Evolutionary conservation across 2,888 invertebrate species (phyloP).

Genomic region (Coenonympha glycerion): DNA sequence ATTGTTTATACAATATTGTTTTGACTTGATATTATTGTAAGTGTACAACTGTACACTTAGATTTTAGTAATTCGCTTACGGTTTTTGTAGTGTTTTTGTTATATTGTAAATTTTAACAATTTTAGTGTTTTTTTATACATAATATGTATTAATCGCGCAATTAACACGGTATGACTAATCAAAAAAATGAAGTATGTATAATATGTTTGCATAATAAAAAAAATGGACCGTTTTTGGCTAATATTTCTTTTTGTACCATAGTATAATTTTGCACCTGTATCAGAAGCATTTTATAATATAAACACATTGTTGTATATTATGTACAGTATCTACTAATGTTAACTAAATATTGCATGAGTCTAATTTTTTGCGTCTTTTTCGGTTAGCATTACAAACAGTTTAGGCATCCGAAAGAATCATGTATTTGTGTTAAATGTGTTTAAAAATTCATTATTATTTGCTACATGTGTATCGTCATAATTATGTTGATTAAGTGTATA

Average conservation of each 20-base stretch:
- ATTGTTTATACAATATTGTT: slow-evolving; percentile 50
- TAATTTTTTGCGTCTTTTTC: slow-evolving; percentile 19
- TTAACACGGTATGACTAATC: slow-evolving; percentile 54
- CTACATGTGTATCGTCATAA: slow-evolving; percentile 28
- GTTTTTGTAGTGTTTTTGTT: slow-evolving; percentile 66
- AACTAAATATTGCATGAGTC: slow-evolving; percentile 19
- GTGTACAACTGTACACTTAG: slow-evolving; percentile 59
- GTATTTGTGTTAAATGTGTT: slow-evolving; percentile 32
- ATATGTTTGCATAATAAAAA: slow-evolving; percentile 42
- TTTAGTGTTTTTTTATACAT: slow-evolving; percentile 50
- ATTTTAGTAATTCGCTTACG: slow-evolving; percentile 66
- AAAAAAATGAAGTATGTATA: slow-evolving; percentile 29
- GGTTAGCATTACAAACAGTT: background rate
- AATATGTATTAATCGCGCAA: slow-evolving; percentile 48
- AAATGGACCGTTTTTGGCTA: slow-evolving; percentile 47
- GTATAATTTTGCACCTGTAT: slow-evolving; percentile 30
- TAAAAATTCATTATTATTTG: slow-evolving; percentile 29
- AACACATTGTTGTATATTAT: slow-evolving; percentile 25
- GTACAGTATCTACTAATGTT: slow-evolving; percentile 19
- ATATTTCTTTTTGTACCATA: slow-evolving; percentile 21
- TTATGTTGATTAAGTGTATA: slow-evolving; percentile 26
- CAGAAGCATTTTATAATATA: slow-evolving; percentile 29
- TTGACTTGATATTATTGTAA: slow-evolving; percentile 66
- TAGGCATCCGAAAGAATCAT: slow-evolving; percentile 27
- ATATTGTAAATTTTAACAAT: slow-evolving; percentile 70